A percentile compares a stretch with the other conserved stretches of the same genome.
phyloP scores from a whole-genome alignment of 2,113 vertebrate species.

The Datnioides undecimradiatus region DNA sequence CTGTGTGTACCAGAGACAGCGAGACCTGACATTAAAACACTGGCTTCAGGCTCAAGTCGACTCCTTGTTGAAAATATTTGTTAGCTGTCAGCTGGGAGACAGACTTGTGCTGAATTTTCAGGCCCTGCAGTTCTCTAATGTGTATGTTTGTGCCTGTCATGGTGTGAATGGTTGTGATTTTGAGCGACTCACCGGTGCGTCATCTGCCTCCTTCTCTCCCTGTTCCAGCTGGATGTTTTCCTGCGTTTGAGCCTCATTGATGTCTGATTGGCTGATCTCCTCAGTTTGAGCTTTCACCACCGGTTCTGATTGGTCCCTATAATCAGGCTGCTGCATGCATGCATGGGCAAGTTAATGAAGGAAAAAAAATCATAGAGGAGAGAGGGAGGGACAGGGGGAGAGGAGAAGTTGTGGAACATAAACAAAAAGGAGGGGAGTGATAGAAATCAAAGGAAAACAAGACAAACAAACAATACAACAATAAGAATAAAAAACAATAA shows the following conservation, averaged over 20 bases:
- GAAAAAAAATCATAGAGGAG: slow-evolving; percentile 80
- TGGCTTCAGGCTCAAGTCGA: background rate
- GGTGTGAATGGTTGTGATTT: slow-evolving; percentile 14
- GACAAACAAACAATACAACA: slow-evolving; percentile 76
- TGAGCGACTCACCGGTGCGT: slow-evolving; percentile 82
- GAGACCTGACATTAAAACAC: slow-evolving; percentile 3
- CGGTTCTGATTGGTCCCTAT: slow-evolving; percentile 88
- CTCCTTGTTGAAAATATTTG: background rate
- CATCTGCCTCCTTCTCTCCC: slow-evolving; percentile 87
- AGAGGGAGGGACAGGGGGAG: slow-evolving; percentile 55
- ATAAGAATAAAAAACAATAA: slow-evolving; percentile 73
- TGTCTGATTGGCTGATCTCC: slow-evolving; percentile 81
- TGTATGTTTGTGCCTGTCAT: background rate
- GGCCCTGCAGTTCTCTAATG: background rate
- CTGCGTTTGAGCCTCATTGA: slow-evolving; percentile 79
- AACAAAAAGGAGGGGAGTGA: slow-evolving; percentile 52
- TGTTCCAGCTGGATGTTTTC: slow-evolving; percentile 78
- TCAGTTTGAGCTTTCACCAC: slow-evolving; percentile 80
- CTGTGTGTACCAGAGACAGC: background rate
- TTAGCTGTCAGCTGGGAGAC: background rate
- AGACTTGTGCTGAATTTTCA: background rate
- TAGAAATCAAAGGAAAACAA: slow-evolving; percentile 65
- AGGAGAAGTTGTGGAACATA: slow-evolving; percentile 51
- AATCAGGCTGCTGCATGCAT: slow-evolving; percentile 94
- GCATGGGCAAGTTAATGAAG: slow-evolving; percentile 94